These are phyloP conservation scores for Heliconius hewitsoni DNA, from an alignment of 1,140 invertebrate genomes.

Conservation along the genomic window DNA sequence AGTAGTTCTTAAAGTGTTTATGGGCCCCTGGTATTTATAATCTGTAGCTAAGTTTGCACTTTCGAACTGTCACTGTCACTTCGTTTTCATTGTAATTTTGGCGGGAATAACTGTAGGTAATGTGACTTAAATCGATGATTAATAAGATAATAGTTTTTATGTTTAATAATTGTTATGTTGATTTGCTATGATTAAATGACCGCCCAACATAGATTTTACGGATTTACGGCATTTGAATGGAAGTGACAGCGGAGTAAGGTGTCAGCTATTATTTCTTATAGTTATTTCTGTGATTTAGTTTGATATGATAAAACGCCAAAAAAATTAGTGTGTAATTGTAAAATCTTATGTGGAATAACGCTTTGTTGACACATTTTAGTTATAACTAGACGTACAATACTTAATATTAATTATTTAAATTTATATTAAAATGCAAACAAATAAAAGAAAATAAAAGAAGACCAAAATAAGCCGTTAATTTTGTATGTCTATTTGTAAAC, in stretches of 20 bases:
- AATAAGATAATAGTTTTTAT: not conserved
- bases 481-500: conserved; percentile 33
- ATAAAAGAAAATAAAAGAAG: not conserved
- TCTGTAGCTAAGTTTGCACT: conserved; percentile 44
- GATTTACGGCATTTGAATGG: conserved; percentile 19
- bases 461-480: not conserved
- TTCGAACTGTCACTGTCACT: conserved; percentile 31
- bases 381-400: not conserved
- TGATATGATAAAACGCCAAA: conserved; percentile 71
- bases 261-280: conserved; percentile 56
- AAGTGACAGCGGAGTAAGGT: conserved; percentile 39
- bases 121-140: not conserved
- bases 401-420: not conserved
- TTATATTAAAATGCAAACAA: not conserved
- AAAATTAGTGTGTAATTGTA: conserved; percentile 47
- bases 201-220: conserved; percentile 10
- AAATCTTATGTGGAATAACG: conserved; percentile 35
- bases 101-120: not conserved
- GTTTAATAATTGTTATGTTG: not conserved
- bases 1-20: conserved; percentile 61
- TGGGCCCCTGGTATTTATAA: conserved; percentile 49
- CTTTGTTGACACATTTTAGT: conserved; percentile 36
- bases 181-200: conserved; percentile 10
- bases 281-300: conserved; percentile 77
- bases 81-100: conserved; percentile 7